A percentile compares a stretch with the other conserved stretches of the same genome.
These are phyloP conservation scores for Notiomystis cincta DNA, from an alignment of 2,113 vertebrate genomes.

Conservation along the genomic window DNA sequence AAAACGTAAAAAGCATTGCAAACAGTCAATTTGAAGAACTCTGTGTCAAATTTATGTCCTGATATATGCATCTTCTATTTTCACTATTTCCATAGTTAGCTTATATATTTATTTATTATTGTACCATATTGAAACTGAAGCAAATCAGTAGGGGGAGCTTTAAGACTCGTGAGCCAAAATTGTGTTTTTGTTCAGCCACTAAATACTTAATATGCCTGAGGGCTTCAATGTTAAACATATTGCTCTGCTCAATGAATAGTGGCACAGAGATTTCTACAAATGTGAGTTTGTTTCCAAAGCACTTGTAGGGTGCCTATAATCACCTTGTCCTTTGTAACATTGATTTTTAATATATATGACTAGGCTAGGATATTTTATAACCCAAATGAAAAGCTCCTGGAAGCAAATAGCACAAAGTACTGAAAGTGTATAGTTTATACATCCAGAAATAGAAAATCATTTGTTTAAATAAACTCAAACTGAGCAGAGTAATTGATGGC, in stretches of 20 bases:
- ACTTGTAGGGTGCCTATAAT: slow-evolving; percentile 26
- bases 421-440: not conserved
- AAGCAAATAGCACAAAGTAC: slow-evolving; percentile 14
- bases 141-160: slow-evolving; percentile 10
- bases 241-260: slow-evolving; percentile 13
- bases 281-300: slow-evolving; percentile 39
- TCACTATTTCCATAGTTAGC: not conserved
- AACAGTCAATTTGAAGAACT: not conserved
- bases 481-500: slow-evolving; percentile 51
- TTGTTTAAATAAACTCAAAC: slow-evolving; percentile 66
- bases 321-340: slow-evolving; percentile 37
- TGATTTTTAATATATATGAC: slow-evolving; percentile 49
- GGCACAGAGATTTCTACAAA: slow-evolving; percentile 40
- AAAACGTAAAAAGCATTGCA: not conserved
- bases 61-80: not conserved
- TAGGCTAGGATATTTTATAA: slow-evolving; percentile 15
- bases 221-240: slow-evolving; percentile 4
- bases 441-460: slow-evolving; percentile 51
- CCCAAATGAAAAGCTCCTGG: slow-evolving; percentile 19
- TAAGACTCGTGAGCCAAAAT: not conserved
- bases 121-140: not conserved
- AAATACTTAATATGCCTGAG: not conserved
- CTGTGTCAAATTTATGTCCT: not conserved
- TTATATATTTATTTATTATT: not conserved
- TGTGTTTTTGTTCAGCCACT: not conserved